Evolutionary conservation across 2,113 vertebrate species (phyloP).

Genomic region (Paradisaea rubra): DNA sequence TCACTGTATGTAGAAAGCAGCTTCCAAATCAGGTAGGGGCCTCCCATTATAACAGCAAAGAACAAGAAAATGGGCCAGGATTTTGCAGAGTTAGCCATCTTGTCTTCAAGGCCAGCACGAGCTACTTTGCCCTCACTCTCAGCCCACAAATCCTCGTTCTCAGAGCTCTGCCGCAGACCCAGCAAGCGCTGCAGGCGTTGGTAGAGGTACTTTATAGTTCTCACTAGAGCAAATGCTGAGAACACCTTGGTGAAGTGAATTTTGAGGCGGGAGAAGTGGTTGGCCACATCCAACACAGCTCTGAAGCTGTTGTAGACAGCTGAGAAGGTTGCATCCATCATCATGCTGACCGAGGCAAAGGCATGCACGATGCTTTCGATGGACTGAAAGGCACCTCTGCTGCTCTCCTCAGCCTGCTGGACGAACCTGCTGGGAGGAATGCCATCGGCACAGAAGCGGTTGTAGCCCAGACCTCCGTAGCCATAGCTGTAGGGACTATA

Average conservation of each 20-base stretch:
- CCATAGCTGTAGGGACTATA: slow-evolving; percentile 81
- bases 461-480: slow-evolving; percentile 81
- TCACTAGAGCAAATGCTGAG: slow-evolving; percentile 92
- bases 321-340: slow-evolving; percentile 97
- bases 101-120: slow-evolving; percentile 71
- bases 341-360: slow-evolving; percentile 95
- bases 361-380: slow-evolving; percentile 98
- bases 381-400: slow-evolving; percentile 94
- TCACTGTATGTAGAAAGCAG: slow-evolving; percentile 80
- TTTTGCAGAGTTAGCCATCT: slow-evolving; percentile 76
- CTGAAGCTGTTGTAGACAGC: slow-evolving; percentile 98
- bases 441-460: slow-evolving; percentile 79
- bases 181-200: slow-evolving; percentile 81
- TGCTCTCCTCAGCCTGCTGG: slow-evolving; percentile 96
- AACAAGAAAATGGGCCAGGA: slow-evolving; percentile 98
- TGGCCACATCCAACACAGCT: slow-evolving; percentile 93
- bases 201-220: slow-evolving; percentile 90
- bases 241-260: slow-evolving; percentile 92
- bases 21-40: slow-evolving; percentile 97
- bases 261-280: slow-evolving; percentile 92
- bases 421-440: slow-evolving; percentile 91
- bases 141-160: slow-evolving; percentile 91
- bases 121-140: slow-evolving; percentile 82
- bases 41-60: slow-evolving; percentile 92
- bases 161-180: slow-evolving; percentile 77